phyloP scores from a whole-genome alignment of 2,113 vertebrate genomes.

The Carettochelys insculpta region DNA sequence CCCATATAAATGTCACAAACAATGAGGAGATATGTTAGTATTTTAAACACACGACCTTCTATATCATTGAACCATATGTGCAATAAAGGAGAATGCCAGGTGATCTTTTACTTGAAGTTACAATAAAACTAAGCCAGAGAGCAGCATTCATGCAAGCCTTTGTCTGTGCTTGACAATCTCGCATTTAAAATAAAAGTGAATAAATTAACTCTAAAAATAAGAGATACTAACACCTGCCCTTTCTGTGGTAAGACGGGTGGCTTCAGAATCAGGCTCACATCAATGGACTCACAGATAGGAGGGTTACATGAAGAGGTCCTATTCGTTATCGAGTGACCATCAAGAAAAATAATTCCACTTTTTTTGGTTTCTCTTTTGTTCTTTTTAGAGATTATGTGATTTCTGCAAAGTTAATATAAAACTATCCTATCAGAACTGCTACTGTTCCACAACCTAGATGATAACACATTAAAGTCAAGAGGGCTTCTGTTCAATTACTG shows the following conservation, averaged over 20 bases:
- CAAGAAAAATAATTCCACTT: too few relatives aligned
- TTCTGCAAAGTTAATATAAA: not conserved
- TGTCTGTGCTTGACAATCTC: not conserved
- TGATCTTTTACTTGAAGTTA: not conserved
- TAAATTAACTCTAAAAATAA: not conserved
- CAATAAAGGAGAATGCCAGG: not conserved
- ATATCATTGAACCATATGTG: not conserved
- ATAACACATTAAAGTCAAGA: not conserved
- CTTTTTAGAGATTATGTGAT: not conserved
- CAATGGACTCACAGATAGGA: too few relatives aligned
- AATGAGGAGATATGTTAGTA: slow-evolving; percentile 44
- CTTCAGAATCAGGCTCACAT: too few relatives aligned
- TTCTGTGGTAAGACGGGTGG: too few relatives aligned
- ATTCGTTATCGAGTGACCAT: too few relatives aligned
- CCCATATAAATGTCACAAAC: slow-evolving; percentile 57
- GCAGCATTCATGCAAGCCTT: not conserved
- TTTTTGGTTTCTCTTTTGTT: not conserved
- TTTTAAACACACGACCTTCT: not conserved
- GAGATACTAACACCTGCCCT: too few relatives aligned
- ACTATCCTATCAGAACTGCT: not conserved
- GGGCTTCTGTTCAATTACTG: not conserved
- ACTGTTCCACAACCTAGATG: not conserved
- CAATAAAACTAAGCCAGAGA: not conserved
- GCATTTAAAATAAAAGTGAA: not conserved
- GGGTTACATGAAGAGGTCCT: too few relatives aligned